A percentile compares a stretch with the other conserved stretches of the same genome.
Evolutionary conservation across 2,888 invertebrate genomes (phyloP).

Genomic region (Protodeltote pygarga): DNA sequence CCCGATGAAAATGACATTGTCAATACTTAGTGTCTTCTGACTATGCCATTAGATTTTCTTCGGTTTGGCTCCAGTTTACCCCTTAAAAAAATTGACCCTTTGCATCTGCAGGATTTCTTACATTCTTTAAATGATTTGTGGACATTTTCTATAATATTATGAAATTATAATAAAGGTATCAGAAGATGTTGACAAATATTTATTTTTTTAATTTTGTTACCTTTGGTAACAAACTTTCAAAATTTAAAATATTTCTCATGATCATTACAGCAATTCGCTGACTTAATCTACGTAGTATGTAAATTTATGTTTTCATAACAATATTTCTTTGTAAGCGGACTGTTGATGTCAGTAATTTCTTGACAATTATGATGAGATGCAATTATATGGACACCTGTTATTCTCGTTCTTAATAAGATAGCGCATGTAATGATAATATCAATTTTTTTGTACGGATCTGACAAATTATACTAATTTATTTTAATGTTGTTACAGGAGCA

Average conservation of each 20-base stretch:
- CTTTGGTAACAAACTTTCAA: constrained; percentile 27
- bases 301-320: constrained; percentile 44
- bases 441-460: constrained; percentile 10
- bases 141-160: no score
- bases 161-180: no score
- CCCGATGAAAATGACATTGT: no score
- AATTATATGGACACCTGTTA: constrained; percentile 34
- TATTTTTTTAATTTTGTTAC: constrained; percentile 10
- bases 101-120: no score
- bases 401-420: constrained; percentile 14
- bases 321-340: constrained; percentile 13
- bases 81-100: no score
- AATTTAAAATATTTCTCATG: constrained; percentile 45
- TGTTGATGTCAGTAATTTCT: constrained; percentile 25
- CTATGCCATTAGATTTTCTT: no score
- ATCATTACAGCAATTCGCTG: constrained; percentile 48
- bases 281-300: constrained; percentile 49
- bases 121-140: no score
- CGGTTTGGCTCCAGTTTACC: no score
- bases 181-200: constrained; percentile 3
- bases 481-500: constrained; percentile 67
- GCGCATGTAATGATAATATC: constrained; percentile 16
- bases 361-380: constrained; percentile 27
- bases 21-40: no score
- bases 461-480: constrained; percentile 46